Base-by-base conservation (phyloP, 2,888 invertebrate genomes). In the Zygothrica quintamaculata region DNA sequence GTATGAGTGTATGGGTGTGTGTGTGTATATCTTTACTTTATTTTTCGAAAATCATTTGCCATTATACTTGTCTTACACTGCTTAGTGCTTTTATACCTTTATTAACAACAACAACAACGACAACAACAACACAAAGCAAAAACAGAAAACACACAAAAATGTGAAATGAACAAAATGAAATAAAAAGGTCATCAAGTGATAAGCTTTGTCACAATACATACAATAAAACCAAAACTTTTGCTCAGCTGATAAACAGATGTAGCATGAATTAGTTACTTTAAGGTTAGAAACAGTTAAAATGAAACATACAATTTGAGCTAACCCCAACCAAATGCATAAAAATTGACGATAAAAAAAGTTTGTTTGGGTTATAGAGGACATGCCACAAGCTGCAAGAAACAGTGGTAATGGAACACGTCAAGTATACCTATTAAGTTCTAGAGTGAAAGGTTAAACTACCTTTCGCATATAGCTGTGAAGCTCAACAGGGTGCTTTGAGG, bases 21-120 rank as follows among this genome's bases (percentile, higher is more conserved):
- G 33, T 58, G 29, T 29, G 29, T 29, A 9, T 1, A 9, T 29
- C 7, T 29, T 2, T 29, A 7, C 18, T 13, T 18, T 5, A 9
- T 48, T 62, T 78, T 58, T 74, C 26, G 56, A 43, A 74, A 77
- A 69, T 77, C 81, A 77, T 77, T 69, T 74, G 53, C 74, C 71
- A 78, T 77, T 78, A 70, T 74, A 39, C 56, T 61, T 39, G 46
- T 56, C 52, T 51, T 55, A 51, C 60, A 81, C 69, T 77, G 69
- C 71, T 74, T 66, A 70, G 58, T 64, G 74, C 12, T 36, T 11
- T 29, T 13, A 18, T 42, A 37, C 50, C 57, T 42, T 52, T 33
- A 50, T 55, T 48, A 29, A 34, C 33, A 31, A 18, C 31, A 7
- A 12, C 15, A 40, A 55, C 31, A 37, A 1, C n/a, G 9, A n/a